A percentile compares a stretch with the other conserved stretches of the same genome.
These are phyloP conservation scores for Vanessa atalanta DNA, from an alignment of 1,140 invertebrate species.

Conservation along the genomic window DNA sequence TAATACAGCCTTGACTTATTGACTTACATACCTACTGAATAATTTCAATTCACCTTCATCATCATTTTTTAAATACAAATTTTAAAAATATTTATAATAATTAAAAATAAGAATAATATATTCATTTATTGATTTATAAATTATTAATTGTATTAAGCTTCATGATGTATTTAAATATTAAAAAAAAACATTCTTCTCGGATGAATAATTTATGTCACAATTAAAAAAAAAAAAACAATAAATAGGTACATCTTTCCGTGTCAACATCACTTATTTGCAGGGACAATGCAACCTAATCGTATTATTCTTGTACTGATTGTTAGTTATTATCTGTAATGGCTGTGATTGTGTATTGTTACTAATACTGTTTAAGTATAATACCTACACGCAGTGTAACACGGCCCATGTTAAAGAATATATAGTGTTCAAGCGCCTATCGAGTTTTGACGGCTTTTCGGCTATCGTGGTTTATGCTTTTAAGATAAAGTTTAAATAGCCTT, in stretches of 20 bases:
- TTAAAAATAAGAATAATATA: neutral
- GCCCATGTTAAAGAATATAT: neutral
- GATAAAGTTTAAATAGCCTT: neutral
- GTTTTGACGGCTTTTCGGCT: constrained; percentile 1
- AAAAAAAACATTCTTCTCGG: no score
- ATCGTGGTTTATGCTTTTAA: constrained; percentile 6
- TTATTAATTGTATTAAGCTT: no score
- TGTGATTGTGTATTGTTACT: constrained; percentile 1
- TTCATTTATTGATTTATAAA: no score
- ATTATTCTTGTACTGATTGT: constrained; percentile 12
- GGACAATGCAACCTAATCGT: constrained; percentile 12
- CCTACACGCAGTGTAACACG: neutral
- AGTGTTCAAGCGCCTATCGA: constrained; percentile 6
- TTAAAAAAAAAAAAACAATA: neutral
- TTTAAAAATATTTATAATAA: neutral
- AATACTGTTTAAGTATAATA: neutral
- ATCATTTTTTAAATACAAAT: neutral
- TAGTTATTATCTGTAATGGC: constrained; percentile 7
- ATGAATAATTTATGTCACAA: no score
- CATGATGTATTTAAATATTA: no score
- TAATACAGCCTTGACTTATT: constrained; percentile 26
- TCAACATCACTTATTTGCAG: constrained; percentile 4
- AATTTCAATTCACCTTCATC: neutral
- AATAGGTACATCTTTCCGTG: constrained; percentile 7
- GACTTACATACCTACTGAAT: constrained; percentile 8